phyloP scores from a whole-genome alignment of 2,113 vertebrate genomes.

The Megalops atlanticus region DNA sequence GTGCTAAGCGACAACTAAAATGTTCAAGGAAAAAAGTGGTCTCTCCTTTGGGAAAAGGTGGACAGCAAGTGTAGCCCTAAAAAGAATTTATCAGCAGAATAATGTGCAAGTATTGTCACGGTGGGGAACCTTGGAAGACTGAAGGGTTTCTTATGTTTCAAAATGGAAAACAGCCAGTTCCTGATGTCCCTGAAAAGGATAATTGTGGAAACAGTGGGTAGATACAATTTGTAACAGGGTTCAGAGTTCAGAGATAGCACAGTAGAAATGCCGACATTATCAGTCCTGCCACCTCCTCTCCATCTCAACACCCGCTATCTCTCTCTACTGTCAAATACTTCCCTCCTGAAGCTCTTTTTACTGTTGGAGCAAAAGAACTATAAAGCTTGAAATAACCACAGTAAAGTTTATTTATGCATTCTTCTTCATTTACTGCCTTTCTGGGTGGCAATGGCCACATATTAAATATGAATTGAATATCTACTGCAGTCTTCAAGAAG shows the following conservation, averaged over 20 bases:
- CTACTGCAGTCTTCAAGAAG: no score
- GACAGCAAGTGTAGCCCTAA: no score
- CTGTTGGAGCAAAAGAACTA: neutral
- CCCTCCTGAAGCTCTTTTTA: neutral
- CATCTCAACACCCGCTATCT: neutral
- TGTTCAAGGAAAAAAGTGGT: no score
- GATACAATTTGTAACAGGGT: neutral
- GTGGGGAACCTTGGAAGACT: neutral
- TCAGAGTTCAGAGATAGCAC: constrained; percentile 1
- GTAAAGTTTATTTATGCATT: neutral
- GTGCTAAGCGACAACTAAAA: no score
- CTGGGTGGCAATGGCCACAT: neutral
- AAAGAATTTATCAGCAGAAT: no score
- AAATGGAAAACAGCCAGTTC: neutral
- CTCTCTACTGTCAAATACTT: neutral
- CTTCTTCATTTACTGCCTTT: neutral
- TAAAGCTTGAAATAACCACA: neutral
- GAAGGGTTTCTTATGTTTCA: neutral
- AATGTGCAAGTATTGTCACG: no score
- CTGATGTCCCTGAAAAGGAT: neutral
- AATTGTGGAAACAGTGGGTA: neutral
- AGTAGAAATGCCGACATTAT: neutral
- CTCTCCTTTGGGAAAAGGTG: no score
- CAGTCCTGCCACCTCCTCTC: neutral
- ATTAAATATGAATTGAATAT: neutral